Conservation (phyloP, 2,888 invertebrate genomes). For the Crossocerus cetratus region DNA sequence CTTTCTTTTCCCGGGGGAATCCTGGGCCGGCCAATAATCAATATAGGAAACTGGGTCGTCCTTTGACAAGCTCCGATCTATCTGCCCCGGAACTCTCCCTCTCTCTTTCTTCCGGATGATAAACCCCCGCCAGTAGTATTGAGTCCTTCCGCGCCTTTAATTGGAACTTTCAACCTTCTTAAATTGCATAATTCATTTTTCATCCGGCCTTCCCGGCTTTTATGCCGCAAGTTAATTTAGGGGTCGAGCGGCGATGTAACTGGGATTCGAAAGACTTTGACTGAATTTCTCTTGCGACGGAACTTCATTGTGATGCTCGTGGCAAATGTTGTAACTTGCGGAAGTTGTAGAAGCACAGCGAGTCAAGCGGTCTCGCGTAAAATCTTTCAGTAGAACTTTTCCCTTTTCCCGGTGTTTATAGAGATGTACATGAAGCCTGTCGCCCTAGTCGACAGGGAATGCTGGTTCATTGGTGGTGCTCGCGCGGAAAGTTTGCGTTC, state of each 20-base stretch:
- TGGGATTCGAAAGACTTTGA: background rate
- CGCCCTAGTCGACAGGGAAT: background rate
- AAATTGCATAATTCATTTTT: conserved; percentile 26
- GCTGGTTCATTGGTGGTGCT: conserved; percentile 15
- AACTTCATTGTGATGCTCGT: background rate
- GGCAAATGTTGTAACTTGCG: background rate
- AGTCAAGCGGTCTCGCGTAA: too few relatives aligned
- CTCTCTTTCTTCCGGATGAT: background rate
- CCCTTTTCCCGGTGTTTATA: background rate
- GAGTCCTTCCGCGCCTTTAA: conserved; percentile 1
- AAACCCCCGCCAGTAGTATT: conserved; percentile 8
- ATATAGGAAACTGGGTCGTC: conserved; percentile 38
- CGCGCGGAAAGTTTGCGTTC: conserved; percentile 7
- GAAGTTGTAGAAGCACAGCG: too few relatives aligned
- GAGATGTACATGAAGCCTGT: background rate
- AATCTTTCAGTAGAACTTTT: background rate
- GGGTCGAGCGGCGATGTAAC: background rate
- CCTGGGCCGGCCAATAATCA: conserved; percentile 37
- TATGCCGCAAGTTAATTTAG: background rate
- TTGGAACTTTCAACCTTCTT: conserved; percentile 5
- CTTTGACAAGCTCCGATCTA: conserved; percentile 32
- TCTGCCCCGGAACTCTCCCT: background rate
- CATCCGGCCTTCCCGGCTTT: conserved; percentile 1
- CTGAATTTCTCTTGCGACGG: background rate
- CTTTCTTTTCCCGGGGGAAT: conserved; percentile 35